A percentile compares a stretch with the other conserved stretches of the same genome.
Evolutionary conservation across 2,888 invertebrate genomes (phyloP).

Genomic region (Zelleria hepariella): DNA sequence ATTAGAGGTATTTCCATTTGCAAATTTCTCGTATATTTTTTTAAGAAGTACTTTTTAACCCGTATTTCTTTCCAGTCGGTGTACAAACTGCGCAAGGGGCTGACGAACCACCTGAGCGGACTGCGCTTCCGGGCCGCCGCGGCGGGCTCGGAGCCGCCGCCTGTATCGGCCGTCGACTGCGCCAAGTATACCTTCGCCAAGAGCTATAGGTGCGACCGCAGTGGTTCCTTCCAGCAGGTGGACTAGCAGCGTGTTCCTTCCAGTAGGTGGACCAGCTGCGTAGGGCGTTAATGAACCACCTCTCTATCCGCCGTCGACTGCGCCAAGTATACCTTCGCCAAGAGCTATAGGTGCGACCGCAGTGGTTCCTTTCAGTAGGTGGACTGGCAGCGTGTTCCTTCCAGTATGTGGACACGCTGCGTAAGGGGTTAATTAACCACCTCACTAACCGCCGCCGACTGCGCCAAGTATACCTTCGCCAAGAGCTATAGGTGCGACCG

Average conservation of each 20-base stretch:
- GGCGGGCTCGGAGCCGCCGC: constrained; percentile 21
- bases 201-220: constrained; percentile 46
- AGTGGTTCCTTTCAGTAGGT: neutral
- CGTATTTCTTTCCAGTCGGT: constrained; percentile 23
- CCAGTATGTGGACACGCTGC: constrained; percentile 35
- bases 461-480: constrained; percentile 58
- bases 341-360: constrained; percentile 50
- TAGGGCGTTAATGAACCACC: constrained; percentile 36
- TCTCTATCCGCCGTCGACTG: constrained; percentile 47
- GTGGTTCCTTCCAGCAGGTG: neutral
- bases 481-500: constrained; percentile 54
- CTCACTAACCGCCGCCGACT: constrained; percentile 45
- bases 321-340: constrained; percentile 59
- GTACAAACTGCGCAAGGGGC: constrained; percentile 36
- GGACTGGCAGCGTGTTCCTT: constrained; percentile 6
- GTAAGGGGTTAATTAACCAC: constrained; percentile 39
- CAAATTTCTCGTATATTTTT: too few species aligned
- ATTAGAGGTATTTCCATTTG: too few species aligned
- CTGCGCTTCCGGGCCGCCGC: constrained; percentile 36
- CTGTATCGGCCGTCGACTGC: constrained; percentile 43
- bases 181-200: constrained; percentile 62
- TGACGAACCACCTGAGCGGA: constrained; percentile 43
- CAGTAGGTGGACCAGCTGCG: constrained; percentile 38
- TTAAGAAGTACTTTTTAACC: neutral
- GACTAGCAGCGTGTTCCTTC: constrained; percentile 5